Conservation (phyloP, 2,888 invertebrate genomes). For the Nemotelus pantherinus region DNA sequence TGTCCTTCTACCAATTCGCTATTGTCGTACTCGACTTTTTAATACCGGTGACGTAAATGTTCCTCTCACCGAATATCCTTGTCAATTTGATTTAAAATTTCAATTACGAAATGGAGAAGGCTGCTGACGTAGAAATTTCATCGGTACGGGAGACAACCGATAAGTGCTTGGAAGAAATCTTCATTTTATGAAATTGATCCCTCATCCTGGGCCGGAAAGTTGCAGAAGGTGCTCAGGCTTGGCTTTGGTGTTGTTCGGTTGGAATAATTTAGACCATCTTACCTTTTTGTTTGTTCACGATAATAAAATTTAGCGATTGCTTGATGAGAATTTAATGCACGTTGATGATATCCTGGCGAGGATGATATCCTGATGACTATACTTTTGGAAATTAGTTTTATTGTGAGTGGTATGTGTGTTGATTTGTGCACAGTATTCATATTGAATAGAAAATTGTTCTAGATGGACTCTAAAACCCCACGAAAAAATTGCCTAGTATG, state of each 20-base stretch:
- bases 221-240: background rate
- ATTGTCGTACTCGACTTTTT: background rate
- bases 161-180: conserved; percentile 13
- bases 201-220: conserved; percentile 30
- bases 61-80: conserved; percentile 43
- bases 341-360: background rate
- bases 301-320: conserved; percentile 44
- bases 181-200: conserved; percentile 37
- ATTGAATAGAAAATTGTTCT: too few relatives aligned
- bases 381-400: too few relatives aligned
- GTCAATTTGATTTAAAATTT: conserved; percentile 50
- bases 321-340: conserved; percentile 47
- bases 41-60: conserved; percentile 35
- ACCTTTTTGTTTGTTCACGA: conserved; percentile 46
- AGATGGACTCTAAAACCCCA: too few relatives aligned
- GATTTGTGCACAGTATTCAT: too few relatives aligned
- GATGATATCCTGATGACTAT: too few relatives aligned
- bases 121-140: conserved; percentile 23
- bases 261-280: conserved; percentile 24
- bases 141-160: background rate
- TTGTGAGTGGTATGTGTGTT: too few relatives aligned
- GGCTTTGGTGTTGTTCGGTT: background rate
- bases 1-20: background rate
- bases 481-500: too few relatives aligned
- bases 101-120: conserved; percentile 49